Conservation (phyloP, 1,140 invertebrate genomes). For the Hyles euphorbiae region DNA sequence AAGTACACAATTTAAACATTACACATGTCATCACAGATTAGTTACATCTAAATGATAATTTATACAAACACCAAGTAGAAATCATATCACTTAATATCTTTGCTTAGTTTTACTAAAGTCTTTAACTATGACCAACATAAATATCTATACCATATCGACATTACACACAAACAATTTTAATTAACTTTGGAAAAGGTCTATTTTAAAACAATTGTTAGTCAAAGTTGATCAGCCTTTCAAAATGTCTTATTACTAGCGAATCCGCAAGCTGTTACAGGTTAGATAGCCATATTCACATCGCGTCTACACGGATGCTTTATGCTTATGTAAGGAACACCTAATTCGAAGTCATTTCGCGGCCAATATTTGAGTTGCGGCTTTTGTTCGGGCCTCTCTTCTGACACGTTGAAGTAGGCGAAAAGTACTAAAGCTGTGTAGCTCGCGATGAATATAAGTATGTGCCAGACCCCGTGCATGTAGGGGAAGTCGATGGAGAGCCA, state of each 20-base stretch:
- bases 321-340: conserved; percentile 84
- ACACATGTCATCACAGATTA: conserved; percentile 11
- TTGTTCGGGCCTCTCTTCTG: conserved; percentile 82
- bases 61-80: too few species aligned
- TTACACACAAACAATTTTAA: too few species aligned
- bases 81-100: too few species aligned
- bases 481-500: conserved; percentile 86
- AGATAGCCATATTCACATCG: conserved; percentile 72
- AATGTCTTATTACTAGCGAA: too few species aligned
- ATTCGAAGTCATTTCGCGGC: conserved; percentile 84
- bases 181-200: too few species aligned
- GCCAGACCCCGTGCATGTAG: conserved; percentile 88
- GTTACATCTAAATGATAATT: conserved; percentile 1
- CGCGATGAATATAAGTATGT: conserved; percentile 87
- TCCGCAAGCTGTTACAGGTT: conserved; percentile 13
- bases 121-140: too few species aligned
- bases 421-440: conserved; percentile 85
- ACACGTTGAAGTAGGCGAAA: conserved; percentile 86
- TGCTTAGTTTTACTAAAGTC: too few species aligned
- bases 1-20: conserved; percentile 1
- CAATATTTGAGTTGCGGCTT: conserved; percentile 83
- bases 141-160: too few species aligned
- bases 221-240: too few species aligned
- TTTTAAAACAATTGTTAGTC: too few species aligned
- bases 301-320: conserved; percentile 77